These are phyloP conservation scores for Clupea harengus DNA, from an alignment of 2,113 vertebrate genomes.

Conservation along the genomic window DNA sequence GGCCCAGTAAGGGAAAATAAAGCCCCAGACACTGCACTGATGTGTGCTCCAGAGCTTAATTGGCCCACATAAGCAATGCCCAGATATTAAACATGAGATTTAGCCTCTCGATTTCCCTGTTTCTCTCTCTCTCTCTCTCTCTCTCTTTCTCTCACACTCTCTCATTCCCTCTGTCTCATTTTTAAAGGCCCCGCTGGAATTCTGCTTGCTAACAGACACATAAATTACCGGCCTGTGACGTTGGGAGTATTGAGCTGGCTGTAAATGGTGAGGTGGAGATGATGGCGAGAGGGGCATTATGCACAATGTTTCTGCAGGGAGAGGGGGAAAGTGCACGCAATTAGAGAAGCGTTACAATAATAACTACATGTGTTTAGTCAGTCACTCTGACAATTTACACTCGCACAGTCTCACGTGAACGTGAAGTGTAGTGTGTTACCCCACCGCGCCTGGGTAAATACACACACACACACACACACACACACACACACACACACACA, in stretches of 20 bases:
- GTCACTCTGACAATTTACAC: constrained; percentile 20
- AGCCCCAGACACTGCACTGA: constrained; percentile 48
- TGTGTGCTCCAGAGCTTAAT: constrained; percentile 62
- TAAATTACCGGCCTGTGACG: constrained; percentile 51
- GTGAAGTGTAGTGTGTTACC: background rate
- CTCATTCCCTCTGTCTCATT: constrained; percentile 8
- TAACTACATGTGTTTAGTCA: constrained; percentile 53
- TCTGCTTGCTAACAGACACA: constrained; percentile 50
- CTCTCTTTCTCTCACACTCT: background rate
- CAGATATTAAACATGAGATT: constrained; percentile 52
- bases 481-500: constrained; percentile 21
- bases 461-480: constrained; percentile 12
- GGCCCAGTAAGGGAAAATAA: constrained; percentile 53
- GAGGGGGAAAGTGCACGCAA: constrained; percentile 45
- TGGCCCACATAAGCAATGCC: constrained; percentile 52
- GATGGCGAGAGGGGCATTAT: background rate
- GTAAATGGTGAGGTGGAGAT: constrained; percentile 20
- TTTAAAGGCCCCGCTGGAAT: constrained; percentile 46
- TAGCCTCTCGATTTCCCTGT: constrained; percentile 47
- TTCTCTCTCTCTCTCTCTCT: constrained; percentile 3
- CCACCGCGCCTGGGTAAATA: background rate
- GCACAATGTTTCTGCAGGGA: constrained; percentile 26
- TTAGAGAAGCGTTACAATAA: constrained; percentile 51
- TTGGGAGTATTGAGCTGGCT: constrained; percentile 55
- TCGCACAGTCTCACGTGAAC: background rate